Percentiles rank a stretch among this genome's conserved stretches.
phyloP scores from a whole-genome alignment of 2,797 vertebrate genomes.

The Rhynchotus rufescens region DNA sequence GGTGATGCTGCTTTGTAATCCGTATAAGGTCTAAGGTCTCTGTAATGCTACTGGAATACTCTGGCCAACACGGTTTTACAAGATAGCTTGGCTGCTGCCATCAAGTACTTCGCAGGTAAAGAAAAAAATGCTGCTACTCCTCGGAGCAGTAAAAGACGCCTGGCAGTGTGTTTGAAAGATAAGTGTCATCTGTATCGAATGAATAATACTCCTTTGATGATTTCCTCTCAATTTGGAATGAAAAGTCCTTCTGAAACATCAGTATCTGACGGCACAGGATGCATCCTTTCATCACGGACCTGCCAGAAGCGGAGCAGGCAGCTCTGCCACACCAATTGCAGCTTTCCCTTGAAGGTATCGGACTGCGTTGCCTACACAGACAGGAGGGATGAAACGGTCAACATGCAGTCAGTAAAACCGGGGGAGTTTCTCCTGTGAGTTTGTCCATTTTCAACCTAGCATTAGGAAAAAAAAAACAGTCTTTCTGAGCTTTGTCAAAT shows the following conservation, averaged over 20 bases:
- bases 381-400: background rate
- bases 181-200: fast-evolving
- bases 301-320: background rate
- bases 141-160: background rate
- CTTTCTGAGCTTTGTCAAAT: background rate
- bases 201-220: background rate
- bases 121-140: background rate
- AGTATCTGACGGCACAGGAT: too few relatives aligned
- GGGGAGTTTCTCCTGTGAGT: background rate
- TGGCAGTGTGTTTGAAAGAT: background rate
- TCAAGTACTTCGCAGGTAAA: background rate
- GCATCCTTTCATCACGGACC: fast-evolving
- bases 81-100: fast-evolving
- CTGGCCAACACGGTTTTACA: background rate
- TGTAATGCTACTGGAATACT: fast-evolving
- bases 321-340: fast-evolving
- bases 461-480: background rate
- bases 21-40: background rate
- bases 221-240: background rate
- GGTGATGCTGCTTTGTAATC: too few relatives aligned
- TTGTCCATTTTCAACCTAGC: background rate
- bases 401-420: background rate
- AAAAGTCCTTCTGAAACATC: background rate
- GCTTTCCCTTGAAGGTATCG: fast-evolving
- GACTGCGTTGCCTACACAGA: background rate